Base-by-base conservation (phyloP, 2,888 invertebrate species). In the Diplazon laetatorius region DNA sequence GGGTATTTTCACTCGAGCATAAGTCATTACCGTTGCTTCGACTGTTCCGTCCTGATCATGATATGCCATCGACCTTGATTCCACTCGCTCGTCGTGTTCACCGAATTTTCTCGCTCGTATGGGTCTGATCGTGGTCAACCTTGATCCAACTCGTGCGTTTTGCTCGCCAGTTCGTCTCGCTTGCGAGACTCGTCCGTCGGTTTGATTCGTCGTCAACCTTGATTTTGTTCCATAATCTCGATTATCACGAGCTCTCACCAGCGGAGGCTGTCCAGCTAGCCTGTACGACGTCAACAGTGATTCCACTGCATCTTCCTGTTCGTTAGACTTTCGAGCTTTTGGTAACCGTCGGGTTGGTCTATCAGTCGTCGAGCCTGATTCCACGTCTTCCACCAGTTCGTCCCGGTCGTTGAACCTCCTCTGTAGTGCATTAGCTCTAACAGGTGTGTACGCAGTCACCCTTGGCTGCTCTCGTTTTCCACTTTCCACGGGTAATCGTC, bases 21-120 rank as follows among this genome's bases (percentile, higher is more conserved):
- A 55, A 14, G 55, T 35, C 30, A 16, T 16, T 30, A 35, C 14
- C 14, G 55, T 55, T 16, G 55, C 55, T 16, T 30, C 55, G 8
- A 55, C 55, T 5, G 35, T 16, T 55, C 30, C 55, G 16, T 55
- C 55, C 9, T 55, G 30, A 35, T 55, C 30, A 16, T 16, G 20
- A 12, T 50, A 50, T 12, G 50, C 10, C 2, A 20, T n/a, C 12
- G 12, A 10, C 20, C 4, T 50, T 22, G 22, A 20, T 12, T n/a
- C 10, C 9, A 4, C 22, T 12, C 2, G 3, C 20, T 10, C 50
- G 12, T 50, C 22, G 10, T n/a, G 50, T 25, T 25, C 50, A 22
- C n/a, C 12, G 10, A n/a, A 50, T 22, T 22, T 50, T 5, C 22
- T 12, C 12, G 20, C 22, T 25, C 20, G 2, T 12, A 22, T 22